phyloP scores from a whole-genome alignment of 2,113 vertebrate genomes.

The Thymallus thymallus region DNA sequence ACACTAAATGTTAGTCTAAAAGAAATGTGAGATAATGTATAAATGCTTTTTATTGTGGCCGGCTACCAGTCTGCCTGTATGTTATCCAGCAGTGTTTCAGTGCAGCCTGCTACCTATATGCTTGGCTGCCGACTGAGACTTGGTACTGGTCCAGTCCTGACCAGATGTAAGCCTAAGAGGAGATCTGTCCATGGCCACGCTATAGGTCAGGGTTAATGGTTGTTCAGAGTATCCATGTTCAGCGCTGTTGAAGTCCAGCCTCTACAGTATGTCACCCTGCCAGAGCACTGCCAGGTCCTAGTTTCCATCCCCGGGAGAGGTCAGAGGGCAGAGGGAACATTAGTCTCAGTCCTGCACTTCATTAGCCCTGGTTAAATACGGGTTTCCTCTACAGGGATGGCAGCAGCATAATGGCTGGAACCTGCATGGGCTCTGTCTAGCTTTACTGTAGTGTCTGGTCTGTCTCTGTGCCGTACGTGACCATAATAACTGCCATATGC shows the following conservation, averaged over 20 bases:
- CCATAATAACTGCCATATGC: background rate
- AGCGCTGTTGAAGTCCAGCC: constrained; percentile 21
- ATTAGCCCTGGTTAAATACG: constrained; percentile 33
- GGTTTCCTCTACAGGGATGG: constrained; percentile 14
- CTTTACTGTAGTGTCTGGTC: background rate
- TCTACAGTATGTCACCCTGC: background rate
- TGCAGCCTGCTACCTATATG: background rate
- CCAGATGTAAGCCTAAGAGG: constrained; percentile 37
- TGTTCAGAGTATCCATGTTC: constrained; percentile 23
- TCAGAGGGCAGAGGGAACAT: constrained; percentile 18
- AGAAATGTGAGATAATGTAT: no score
- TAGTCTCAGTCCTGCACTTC: constrained; percentile 33
- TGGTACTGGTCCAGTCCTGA: constrained; percentile 26
- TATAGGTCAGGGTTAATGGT: constrained; percentile 32
- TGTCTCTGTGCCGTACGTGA: background rate
- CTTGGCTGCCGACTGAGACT: constrained; percentile 22
- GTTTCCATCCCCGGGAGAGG: background rate
- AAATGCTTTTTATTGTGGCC: no score
- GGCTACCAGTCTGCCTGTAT: constrained; percentile 11
- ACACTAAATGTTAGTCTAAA: no score
- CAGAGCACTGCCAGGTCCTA: constrained; percentile 2
- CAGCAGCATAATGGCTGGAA: background rate
- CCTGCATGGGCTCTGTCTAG: background rate
- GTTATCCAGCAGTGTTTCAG: constrained; percentile 31
- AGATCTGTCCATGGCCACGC: background rate